A percentile compares a stretch with the other conserved stretches of the same genome.
Conservation (phyloP, 2,888 invertebrate species). For the Sclerodermus sp. region DNA sequence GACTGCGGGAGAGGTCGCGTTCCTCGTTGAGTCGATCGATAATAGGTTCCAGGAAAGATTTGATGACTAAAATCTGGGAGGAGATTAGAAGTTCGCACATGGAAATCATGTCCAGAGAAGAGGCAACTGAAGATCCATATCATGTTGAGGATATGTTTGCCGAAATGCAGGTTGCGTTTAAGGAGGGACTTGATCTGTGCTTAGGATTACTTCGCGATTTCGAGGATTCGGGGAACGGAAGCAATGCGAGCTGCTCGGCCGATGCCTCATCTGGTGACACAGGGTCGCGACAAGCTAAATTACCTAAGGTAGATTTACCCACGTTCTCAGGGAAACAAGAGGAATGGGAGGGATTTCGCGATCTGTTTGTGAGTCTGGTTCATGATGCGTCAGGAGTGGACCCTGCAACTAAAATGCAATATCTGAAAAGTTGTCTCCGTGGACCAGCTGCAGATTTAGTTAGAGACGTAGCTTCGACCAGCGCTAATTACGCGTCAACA, state of each 20-base stretch:
- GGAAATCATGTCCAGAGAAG: neutral
- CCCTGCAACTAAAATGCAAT: neutral
- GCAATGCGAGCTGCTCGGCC: neutral
- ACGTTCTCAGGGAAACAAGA: neutral
- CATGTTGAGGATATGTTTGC: neutral
- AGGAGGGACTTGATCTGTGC: neutral
- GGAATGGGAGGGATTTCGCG: neutral
- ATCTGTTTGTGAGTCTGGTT: neutral
- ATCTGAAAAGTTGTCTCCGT: neutral
- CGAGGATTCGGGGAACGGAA: neutral
- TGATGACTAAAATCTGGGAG: no score
- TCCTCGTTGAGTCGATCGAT: no score
- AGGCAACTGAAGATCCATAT: neutral
- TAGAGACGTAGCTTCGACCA: neutral
- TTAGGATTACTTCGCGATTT: neutral
- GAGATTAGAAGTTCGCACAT: neutral
- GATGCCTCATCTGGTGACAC: neutral
- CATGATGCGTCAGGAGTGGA: neutral
- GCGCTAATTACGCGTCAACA: neutral
- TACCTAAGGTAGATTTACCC: neutral
- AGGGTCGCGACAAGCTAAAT: neutral
- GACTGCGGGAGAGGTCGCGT: no score
- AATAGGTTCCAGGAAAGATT: no score
- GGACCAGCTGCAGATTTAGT: neutral
- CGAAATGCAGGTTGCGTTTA: neutral